These are phyloP conservation scores for Callorhinus ursinus DNA, from an alignment of 2,113 vertebrate genomes.

Conservation along the genomic window DNA sequence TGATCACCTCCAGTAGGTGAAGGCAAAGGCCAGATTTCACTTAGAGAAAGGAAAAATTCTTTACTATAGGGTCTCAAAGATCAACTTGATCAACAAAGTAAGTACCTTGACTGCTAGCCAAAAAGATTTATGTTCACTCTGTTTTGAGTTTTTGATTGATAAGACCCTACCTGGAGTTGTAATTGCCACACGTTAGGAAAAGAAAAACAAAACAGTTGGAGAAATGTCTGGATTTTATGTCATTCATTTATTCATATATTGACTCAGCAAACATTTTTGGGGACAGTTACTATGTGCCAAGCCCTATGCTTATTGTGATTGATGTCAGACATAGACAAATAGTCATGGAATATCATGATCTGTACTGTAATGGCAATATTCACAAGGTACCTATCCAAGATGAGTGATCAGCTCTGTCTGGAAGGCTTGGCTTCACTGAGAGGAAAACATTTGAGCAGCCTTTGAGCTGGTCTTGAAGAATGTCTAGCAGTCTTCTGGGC, in stretches of 20 bases:
- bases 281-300: neutral
- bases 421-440: neutral
- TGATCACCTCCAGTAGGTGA: neutral
- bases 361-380: neutral
- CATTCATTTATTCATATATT: neutral
- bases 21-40: neutral
- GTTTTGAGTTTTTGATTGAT: neutral
- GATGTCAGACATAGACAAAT: neutral
- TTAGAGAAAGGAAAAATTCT: neutral
- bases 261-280: neutral
- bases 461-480: neutral
- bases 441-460: neutral
- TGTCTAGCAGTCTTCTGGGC: neutral
- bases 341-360: neutral
- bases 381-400: neutral
- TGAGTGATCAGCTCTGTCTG: neutral
- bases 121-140: neutral
- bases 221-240: neutral
- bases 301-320: neutral
- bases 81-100: neutral
- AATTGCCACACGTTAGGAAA: neutral
- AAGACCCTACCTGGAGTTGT: neutral
- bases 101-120: neutral
- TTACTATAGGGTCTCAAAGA: neutral
- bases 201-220: neutral